Percentiles rank a stretch among this genome's conserved stretches.
Conservation (phyloP, 2,797 vertebrate species). For the Gallirallus australis region DNA sequence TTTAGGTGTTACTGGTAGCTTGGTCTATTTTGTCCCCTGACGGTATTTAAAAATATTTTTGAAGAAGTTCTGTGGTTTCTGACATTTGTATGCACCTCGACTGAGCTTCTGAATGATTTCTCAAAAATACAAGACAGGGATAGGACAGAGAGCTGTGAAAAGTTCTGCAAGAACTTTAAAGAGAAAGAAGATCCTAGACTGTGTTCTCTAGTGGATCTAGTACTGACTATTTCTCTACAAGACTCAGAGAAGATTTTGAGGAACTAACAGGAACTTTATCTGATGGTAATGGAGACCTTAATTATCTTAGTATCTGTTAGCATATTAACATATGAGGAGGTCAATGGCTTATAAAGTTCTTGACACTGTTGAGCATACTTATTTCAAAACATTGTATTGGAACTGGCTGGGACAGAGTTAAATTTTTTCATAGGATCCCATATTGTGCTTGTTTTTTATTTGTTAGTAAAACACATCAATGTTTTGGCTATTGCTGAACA, state of each 20-base stretch:
- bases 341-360: neutral
- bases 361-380: neutral
- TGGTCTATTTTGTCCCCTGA: neutral
- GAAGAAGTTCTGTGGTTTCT: neutral
- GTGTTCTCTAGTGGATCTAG: neutral
- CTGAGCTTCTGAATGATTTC: neutral
- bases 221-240: neutral
- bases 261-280: neutral
- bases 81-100: neutral
- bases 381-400: neutral
- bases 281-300: neutral
- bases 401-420: neutral
- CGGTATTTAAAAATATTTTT: neutral
- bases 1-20: neutral
- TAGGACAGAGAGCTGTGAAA: neutral
- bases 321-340: neutral
- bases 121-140: neutral
- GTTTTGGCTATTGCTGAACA: neutral
- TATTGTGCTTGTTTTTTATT: neutral
- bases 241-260: neutral
- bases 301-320: neutral
- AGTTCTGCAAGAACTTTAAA: neutral
- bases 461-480: neutral
- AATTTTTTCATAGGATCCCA: neutral
- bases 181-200: neutral